These are phyloP conservation scores for Lophura nycthemera DNA, from an alignment of 2,113 vertebrate species.

Conservation along the genomic window DNA sequence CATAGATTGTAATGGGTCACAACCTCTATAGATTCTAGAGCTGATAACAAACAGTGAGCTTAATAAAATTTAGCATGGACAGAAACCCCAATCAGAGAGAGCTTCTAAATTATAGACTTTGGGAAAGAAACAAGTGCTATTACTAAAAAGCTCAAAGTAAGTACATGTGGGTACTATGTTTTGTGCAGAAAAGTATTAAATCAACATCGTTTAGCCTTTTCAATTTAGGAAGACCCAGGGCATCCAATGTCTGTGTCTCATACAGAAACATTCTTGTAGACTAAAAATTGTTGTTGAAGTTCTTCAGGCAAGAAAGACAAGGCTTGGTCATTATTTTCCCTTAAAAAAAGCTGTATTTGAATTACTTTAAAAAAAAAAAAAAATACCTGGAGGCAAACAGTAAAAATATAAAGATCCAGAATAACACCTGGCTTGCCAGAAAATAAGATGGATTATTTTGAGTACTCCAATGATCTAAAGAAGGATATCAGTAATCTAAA, in stretches of 20 bases:
- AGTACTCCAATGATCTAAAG: constrained; percentile 9
- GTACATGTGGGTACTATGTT: not conserved
- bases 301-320: not conserved
- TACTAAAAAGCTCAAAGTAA: not conserved
- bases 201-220: not conserved
- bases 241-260: not conserved
- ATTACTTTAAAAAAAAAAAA: not conserved
- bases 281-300: not conserved
- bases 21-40: constrained; percentile 45
- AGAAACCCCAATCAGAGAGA: not conserved
- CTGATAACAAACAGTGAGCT: not conserved
- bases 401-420: not conserved
- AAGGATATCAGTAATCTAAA: constrained; percentile 30
- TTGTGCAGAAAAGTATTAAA: not conserved
- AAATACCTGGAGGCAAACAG: constrained; percentile 12
- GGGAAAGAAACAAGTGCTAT: not conserved
- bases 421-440: constrained; percentile 36
- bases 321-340: not conserved
- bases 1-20: constrained; percentile 19
- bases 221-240: not conserved
- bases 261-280: not conserved
- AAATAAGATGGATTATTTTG: constrained; percentile 42
- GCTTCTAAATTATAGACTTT: not conserved
- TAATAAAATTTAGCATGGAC: constrained; percentile 19
- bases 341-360: not conserved